Evolutionary conservation across 2,113 vertebrate genomes (phyloP), one percentile per base, ranked within the genome.

Genomic region (Sapajus apella): DNA sequence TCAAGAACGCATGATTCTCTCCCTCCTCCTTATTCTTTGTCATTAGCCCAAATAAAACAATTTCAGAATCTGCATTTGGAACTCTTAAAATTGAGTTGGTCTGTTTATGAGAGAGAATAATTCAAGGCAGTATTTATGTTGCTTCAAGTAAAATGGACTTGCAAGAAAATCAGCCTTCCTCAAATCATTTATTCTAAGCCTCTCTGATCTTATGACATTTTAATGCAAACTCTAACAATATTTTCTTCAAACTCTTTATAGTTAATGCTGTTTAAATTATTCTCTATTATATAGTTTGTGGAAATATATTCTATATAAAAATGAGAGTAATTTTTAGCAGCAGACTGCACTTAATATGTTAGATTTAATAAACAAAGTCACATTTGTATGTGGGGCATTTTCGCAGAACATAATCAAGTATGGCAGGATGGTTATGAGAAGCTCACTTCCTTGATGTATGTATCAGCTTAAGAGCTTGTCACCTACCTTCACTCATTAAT

Each of bases 391-490:
- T 97, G 86, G 93, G 84, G 66, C 90, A 95, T 96, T 97, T 98
- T 94, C 79, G 32, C 50, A 77, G 96, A 98, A 88, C 37, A 25
- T 98, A 98, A 98, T 98, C 97, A 97, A 98, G 52, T 35, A 93
- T 98, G 98, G 98, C 98, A 98, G 96, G 88, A 92, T 97, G 90
- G 96, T 98, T 98, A 98, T 98, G 97, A 97, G 96, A 81, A 98
- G 75, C 75, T 96, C 73, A 94, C 94, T 55, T 95, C 87, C 95
- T 97, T 97, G 97, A 98, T 97, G 85, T 97, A 96, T 97, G 95
- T 96, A 98, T 98, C 97, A 97, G 91, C 97, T 98, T 98, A 98
- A 98, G 97, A 98, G 96, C 97, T 98, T 98, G 98, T 98, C 98
- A 98, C 84, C 97, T 97, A 86, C 94, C 77, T 97, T 96, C 95